These are phyloP conservation scores for Ladona fulva DNA, from an alignment of 1,140 invertebrate genomes.

Conservation along the genomic window DNA sequence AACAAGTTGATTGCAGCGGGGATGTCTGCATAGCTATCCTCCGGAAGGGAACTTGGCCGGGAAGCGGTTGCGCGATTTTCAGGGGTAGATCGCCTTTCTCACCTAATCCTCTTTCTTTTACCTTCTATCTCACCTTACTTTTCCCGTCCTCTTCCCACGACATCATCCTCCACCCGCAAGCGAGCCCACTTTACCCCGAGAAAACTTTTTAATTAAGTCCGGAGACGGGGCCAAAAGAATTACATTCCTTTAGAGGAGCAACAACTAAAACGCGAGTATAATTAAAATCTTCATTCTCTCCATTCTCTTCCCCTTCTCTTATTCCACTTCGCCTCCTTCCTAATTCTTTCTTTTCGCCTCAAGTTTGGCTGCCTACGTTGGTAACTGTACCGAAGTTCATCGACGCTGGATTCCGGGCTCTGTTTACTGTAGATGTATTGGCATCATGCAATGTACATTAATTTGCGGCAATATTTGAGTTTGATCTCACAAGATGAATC, in stretches of 20 bases:
- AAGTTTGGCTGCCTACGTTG: no score
- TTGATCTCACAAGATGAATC: no score
- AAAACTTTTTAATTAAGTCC: conserved; percentile 9
- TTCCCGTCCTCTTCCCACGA: neutral
- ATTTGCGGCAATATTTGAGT: no score
- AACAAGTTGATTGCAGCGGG: no score
- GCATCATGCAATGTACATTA: no score
- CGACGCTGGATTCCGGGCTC: no score
- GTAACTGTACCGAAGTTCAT: no score
- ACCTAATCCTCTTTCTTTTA: neutral
- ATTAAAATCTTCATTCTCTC: neutral
- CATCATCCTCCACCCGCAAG: neutral
- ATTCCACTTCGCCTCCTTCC: neutral
- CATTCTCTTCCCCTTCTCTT: neutral
- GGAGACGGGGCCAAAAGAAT: neutral
- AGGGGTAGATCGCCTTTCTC: no score
- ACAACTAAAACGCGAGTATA: neutral
- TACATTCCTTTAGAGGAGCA: neutral
- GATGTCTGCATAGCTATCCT: no score
- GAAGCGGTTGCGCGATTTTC: no score
- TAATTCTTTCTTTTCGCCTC: neutral
- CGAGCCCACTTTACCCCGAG: neutral
- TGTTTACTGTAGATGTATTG: no score
- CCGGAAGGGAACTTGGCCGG: no score
- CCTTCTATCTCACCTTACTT: neutral